Percentiles rank a stretch among this genome's conserved stretches.
phyloP scores from a whole-genome alignment of 2,797 vertebrate genomes.

The Neopelma chrysocephalum region DNA sequence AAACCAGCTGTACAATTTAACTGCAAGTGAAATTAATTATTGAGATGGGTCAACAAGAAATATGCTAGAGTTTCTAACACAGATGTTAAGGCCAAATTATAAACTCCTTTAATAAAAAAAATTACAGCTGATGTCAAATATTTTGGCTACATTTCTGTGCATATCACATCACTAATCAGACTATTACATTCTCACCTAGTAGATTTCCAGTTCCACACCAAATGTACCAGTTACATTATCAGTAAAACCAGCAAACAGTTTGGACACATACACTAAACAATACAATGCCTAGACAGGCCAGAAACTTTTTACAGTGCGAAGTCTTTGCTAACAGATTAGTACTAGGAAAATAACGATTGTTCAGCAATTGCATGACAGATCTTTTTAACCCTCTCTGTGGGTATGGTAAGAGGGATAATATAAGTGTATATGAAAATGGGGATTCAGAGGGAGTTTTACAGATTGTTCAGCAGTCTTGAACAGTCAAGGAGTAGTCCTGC shows the following conservation, averaged over 20 bases:
- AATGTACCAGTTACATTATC: background rate
- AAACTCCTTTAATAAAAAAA: background rate
- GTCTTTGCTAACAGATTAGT: background rate
- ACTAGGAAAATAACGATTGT: background rate
- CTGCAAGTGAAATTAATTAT: background rate
- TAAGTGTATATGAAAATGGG: background rate
- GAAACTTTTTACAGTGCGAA: accelerated
- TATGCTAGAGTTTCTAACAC: accelerated
- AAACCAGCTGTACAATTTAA: background rate
- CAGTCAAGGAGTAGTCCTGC: background rate
- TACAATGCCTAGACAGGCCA: background rate
- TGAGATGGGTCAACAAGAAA: background rate
- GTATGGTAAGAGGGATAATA: background rate
- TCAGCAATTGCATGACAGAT: background rate
- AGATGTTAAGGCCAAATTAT: background rate
- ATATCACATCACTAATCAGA: background rate
- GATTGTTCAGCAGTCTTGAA: background rate
- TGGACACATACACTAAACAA: background rate
- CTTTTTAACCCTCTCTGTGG: background rate
- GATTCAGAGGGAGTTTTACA: background rate
- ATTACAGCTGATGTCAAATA: background rate
- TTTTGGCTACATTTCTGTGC: background rate
- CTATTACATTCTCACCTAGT: background rate
- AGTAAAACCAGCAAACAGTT: background rate
- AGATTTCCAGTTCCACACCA: background rate